phyloP scores from a whole-genome alignment of 2,113 vertebrate species.

The Sander lucioperca region DNA sequence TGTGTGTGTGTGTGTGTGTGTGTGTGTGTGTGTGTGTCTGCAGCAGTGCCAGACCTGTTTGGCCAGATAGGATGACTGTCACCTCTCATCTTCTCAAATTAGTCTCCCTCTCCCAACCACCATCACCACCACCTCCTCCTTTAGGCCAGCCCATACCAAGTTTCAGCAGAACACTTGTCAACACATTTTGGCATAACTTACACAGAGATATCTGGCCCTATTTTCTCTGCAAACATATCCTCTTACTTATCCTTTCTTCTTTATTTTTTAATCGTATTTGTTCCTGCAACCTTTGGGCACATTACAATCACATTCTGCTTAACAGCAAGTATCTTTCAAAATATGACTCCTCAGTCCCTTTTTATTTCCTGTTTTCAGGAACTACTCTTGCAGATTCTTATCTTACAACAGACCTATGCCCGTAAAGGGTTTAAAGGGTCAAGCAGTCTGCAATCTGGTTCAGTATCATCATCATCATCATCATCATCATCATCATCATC shows the following conservation, averaged over 20 bases:
- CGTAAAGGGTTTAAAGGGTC: neutral
- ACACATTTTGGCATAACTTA: conserved; percentile 54
- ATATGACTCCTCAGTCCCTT: neutral
- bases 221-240: conserved; percentile 61
- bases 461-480: too few species aligned
- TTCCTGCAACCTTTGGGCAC: neutral
- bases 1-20: conserved; percentile 19
- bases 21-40: conserved; percentile 32
- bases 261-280: conserved; percentile 9
- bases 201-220: conserved; percentile 46
- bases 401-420: neutral
- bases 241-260: conserved; percentile 26
- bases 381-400: neutral
- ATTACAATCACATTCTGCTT: neutral
- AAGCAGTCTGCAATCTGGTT: too few species aligned
- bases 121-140: conserved; percentile 21
- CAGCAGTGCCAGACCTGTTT: conserved; percentile 63
- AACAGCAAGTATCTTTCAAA: too few species aligned
- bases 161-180: conserved; percentile 69
- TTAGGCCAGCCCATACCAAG: conserved; percentile 34
- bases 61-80: conserved; percentile 73
- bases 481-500: too few species aligned
- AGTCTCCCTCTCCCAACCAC: conserved; percentile 34
- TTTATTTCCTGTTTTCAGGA: neutral
- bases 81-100: conserved; percentile 69